Evolutionary conservation across 2,797 vertebrate species (phyloP).

Genomic region (Tauraco hartlaubi): DNA sequence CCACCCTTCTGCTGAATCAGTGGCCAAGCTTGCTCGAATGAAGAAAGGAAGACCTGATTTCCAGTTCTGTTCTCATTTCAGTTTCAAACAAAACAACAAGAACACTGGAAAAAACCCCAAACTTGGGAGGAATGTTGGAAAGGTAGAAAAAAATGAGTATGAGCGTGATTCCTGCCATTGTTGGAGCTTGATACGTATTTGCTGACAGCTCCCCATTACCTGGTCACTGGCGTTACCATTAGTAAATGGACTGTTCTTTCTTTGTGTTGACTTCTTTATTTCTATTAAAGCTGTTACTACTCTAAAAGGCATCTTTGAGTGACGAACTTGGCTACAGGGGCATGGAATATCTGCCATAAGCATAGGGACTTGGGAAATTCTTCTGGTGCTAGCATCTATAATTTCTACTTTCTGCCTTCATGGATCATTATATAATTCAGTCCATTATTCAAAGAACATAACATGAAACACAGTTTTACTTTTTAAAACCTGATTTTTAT

Average conservation of each 20-base stretch:
- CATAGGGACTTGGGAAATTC: not conserved
- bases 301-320: not conserved
- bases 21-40: not conserved
- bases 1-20: not conserved
- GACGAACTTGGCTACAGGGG: not conserved
- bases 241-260: not conserved
- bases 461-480: not conserved
- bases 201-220: not conserved
- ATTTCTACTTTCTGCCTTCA: not conserved
- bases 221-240: not conserved
- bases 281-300: not conserved
- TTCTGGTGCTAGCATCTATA: not conserved
- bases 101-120: not conserved
- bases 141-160: not conserved
- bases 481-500: fast-evolving
- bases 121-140: not conserved
- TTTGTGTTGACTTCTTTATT: not conserved
- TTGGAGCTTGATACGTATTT: not conserved
- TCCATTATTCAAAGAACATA: not conserved
- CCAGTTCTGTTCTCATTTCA: not conserved
- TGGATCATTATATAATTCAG: not conserved
- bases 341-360: not conserved
- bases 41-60: not conserved
- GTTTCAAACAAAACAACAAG: not conserved
- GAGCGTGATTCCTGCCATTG: not conserved